Base-by-base conservation (phyloP, 2,888 invertebrate species). In the Trichacis sp. region DNA sequence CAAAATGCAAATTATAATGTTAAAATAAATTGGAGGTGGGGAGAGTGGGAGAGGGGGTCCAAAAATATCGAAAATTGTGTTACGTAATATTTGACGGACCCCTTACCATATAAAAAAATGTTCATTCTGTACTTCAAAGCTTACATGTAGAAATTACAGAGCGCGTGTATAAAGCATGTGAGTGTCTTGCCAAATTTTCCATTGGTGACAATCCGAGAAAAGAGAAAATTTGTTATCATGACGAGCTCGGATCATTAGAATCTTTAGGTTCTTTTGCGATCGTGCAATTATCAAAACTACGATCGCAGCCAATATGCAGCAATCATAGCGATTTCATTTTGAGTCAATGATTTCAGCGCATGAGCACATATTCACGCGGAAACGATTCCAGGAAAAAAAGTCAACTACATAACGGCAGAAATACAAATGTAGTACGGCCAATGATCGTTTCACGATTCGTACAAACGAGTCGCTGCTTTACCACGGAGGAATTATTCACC, bases 341-440 rank as follows among this genome's bases (percentile, higher is more conserved):
- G n/a, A n/a, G n/a, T n/a, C n/a, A n/a, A n/a, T n/a, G n/a, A n/a
- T n/a, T n/a, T n/a, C n/a, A n/a, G 15, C 42, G 8, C 15, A 42
- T 14, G 15, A 3, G 42, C 45, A 19, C 45, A 12, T 18, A 19
- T 19, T 18, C 19, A 18, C 45, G 19, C 19, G n/a, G 45, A 45
- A 45, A 42, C 15, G 15, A 56, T 38, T 42, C n/a, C n/a, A n/a
- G 63, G 36, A 33, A 45, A 47, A 40, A 36, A 45, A 43, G 19
- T 40, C 56, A 51, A 50, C 50, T n/a, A 42, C 19, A 45, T 33
- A 45, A 45, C 11, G 12, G 33, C 46, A 30, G 33, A 12, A 38
- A 47, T 59, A 17, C 29, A 14, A 59, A 24, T 24, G 24, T 24
- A 5, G 4, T 8, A 8, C 24, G 24, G 24, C 24, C 24, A 8